Evolutionary conservation across 1,140 invertebrate species (phyloP), one percentile per base, ranked within the genome.

Genomic region (Caenorhabditis latens): DNA sequence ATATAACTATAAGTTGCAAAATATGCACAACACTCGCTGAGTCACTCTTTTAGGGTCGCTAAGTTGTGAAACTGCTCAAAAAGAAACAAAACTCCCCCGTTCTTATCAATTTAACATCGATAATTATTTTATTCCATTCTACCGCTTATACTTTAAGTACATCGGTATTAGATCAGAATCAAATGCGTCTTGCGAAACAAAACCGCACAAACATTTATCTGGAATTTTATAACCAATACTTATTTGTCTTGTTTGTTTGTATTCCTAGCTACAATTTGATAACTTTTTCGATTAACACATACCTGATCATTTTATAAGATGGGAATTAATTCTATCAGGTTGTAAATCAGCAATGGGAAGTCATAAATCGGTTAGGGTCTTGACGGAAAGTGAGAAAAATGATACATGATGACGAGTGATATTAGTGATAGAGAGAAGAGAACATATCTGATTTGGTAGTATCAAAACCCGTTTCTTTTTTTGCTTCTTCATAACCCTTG

Each of bases 351-450:
- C 71, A 46, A 46, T 13, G 71, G n/a, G 46, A 79, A 50, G 71
- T 79, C 71, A 79, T 79, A 79, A 79, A 79, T 79, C 71, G 71
- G 71, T n/a, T 79, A 79, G 32, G 71, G 71, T 79, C 43, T 79
- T 79, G 71, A 79, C 9, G 46, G 32, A 24, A 79, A 24, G 71
- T 79, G 46, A 79, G 71, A 79, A 79, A 79, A 79, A 79, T 79
- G 71, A 79, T 79, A 79, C 71, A 79, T 79, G 71, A 79, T 50
- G 71, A 79, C 53, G 43, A 14, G 43, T 50, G 71, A 50, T 79
- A 79, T 24, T 50, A 79, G 71, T 42, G 63, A 40, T 67, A 79
- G 42, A 46, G 65, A 71, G 61, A 46, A 46, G 42, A 71, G 71
- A 79, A 50, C 46, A 50, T 50, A 79, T 50, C 46, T 50, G 21